Percentiles rank a stretch among this genome's conserved stretches.
These are phyloP conservation scores for Gibbula magus DNA, from an alignment of 2,888 invertebrate species.

Conservation along the genomic window DNA sequence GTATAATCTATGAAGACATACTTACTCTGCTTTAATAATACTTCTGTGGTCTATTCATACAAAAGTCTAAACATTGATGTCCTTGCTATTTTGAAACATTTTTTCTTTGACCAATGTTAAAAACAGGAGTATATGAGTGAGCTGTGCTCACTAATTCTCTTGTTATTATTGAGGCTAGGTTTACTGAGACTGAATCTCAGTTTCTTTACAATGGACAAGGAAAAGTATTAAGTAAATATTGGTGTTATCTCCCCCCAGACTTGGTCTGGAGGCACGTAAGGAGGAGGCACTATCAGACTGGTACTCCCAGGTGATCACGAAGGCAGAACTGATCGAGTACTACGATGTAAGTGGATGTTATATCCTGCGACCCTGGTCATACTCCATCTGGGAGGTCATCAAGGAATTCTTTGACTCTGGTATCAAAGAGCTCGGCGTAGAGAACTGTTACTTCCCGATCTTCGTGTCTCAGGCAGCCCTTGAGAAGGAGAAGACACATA, in stretches of 20 bases:
- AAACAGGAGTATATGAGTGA: too few relatives aligned
- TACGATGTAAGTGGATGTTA: constrained; percentile 99
- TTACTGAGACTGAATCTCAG: too few relatives aligned
- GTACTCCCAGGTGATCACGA: constrained; percentile 95
- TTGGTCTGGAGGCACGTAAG: constrained; percentile 95
- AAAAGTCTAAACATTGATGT: too few relatives aligned
- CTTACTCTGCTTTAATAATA: too few relatives aligned
- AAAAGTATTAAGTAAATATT: neutral
- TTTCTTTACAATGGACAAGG: too few relatives aligned
- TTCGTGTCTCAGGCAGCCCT: constrained; percentile 94
- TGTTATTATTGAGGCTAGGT: too few relatives aligned
- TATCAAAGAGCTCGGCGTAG: constrained; percentile 93
- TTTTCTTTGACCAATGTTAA: too few relatives aligned
- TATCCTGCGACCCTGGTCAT: constrained; percentile 97
- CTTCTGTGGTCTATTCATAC: too few relatives aligned
- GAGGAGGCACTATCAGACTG: constrained; percentile 95
- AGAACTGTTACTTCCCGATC: constrained; percentile 98
- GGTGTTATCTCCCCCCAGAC: constrained; percentile 60
- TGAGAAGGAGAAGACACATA: constrained; percentile 96
- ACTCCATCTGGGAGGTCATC: constrained; percentile 94
- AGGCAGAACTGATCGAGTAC: constrained; percentile 98
- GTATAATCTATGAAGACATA: too few relatives aligned
- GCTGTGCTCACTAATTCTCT: too few relatives aligned
- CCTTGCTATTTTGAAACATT: too few relatives aligned
- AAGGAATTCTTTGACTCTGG: constrained; percentile 88